phyloP scores from a whole-genome alignment of 2,797 vertebrate genomes.

The Limnodromus scolopaceus region DNA sequence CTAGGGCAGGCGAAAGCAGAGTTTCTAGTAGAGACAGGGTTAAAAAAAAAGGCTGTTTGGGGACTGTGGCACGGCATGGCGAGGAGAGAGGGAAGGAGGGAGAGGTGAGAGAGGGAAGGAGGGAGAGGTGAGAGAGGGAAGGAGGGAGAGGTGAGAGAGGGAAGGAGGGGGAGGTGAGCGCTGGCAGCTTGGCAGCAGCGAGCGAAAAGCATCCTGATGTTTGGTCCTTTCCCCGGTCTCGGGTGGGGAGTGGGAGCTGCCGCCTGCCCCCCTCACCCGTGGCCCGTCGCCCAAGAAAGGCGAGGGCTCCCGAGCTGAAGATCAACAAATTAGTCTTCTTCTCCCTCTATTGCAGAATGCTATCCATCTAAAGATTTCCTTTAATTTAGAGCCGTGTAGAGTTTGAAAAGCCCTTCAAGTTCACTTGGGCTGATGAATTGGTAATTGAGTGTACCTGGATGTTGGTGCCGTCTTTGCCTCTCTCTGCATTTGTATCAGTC shows the following conservation, averaged over 20 bases:
- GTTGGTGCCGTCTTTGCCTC: slow-evolving; percentile 6
- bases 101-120: background rate
- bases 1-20: background rate
- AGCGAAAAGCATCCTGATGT: background rate
- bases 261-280: accelerated
- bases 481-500: slow-evolving; percentile 42
- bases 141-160: background rate
- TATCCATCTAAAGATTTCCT: slow-evolving; percentile 62
- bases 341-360: background rate
- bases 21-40: background rate
- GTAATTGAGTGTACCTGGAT: slow-evolving; percentile 68
- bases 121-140: background rate
- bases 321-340: slow-evolving; percentile 21
- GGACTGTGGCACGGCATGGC: accelerated
- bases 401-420: slow-evolving; percentile 71
- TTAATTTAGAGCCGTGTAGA: slow-evolving; percentile 59
- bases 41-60: background rate
- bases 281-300: background rate
- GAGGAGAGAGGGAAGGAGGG: background rate
- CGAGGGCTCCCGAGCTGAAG: background rate
- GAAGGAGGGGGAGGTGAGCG: background rate
- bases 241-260: background rate
- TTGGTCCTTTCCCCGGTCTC: background rate
- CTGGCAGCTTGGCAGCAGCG: background rate
- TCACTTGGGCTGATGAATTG: slow-evolving; percentile 73